phyloP scores from a whole-genome alignment of 1,140 invertebrate species.

The Chionoecetes opilio region DNA sequence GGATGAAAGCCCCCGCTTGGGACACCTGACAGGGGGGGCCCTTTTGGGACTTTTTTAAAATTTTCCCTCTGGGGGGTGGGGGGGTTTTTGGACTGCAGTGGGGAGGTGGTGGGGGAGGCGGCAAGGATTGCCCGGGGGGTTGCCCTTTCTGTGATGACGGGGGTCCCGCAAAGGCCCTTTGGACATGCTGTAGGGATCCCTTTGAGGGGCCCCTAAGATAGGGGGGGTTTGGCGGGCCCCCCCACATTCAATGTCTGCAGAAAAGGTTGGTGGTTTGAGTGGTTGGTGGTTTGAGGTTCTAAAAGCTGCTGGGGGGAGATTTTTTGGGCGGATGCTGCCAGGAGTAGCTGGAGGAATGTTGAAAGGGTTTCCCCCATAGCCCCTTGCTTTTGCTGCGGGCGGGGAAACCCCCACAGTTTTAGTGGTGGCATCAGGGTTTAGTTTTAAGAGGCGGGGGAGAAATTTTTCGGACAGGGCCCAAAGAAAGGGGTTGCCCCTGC shows the following conservation, averaged over 20 bases:
- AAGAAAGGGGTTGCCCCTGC: neutral
- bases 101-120: neutral
- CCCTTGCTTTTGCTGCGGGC: neutral
- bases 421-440: neutral
- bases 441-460: neutral
- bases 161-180: neutral
- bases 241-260: neutral
- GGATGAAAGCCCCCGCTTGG: neutral
- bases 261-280: neutral
- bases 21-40: neutral
- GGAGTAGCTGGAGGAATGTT: neutral
- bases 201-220: neutral
- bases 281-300: neutral
- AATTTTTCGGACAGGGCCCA: constrained; percentile 35
- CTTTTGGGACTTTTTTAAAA: neutral
- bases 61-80: neutral
- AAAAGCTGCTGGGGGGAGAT: constrained; percentile 21
- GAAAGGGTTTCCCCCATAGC: neutral
- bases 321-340: neutral
- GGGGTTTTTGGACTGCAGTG: neutral
- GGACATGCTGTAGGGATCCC: neutral
- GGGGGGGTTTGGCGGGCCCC: neutral
- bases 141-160: neutral
- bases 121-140: neutral
- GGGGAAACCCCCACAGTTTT: neutral